These are phyloP conservation scores for Anguilla megastoma DNA, from an alignment of 2,797 vertebrate species.

Conservation along the genomic window DNA sequence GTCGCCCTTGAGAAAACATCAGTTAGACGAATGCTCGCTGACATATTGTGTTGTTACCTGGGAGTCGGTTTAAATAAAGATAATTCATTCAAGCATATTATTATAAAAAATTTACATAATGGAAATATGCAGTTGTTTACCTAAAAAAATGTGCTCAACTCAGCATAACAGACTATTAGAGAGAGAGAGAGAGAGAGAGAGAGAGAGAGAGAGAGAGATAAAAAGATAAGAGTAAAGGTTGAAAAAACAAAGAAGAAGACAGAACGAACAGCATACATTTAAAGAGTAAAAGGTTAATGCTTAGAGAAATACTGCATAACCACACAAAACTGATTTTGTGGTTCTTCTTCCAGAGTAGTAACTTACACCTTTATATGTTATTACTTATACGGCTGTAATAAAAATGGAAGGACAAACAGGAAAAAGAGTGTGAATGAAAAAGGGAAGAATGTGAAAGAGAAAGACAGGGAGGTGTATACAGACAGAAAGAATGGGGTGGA, in stretches of 20 bases:
- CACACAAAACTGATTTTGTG: background rate
- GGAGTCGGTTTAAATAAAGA: background rate
- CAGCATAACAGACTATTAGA: background rate
- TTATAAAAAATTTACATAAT: background rate
- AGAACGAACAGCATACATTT: background rate
- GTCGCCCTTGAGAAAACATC: background rate
- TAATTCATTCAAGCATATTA: background rate
- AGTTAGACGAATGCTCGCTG: background rate
- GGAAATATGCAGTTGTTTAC: background rate
- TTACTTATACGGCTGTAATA: background rate
- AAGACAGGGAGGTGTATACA: background rate
- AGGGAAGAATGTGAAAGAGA: background rate
- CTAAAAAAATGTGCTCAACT: background rate
- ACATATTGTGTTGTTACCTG: background rate
- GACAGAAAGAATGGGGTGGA: background rate
- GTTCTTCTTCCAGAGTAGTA: background rate
- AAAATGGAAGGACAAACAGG: background rate
- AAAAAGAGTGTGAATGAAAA: background rate
- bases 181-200: background rate
- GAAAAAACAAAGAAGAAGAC: background rate
- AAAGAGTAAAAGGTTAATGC: background rate
- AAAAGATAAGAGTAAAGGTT: background rate
- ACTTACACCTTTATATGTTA: background rate
- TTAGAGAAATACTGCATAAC: background rate
- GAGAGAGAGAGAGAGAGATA: background rate